Evolutionary conservation across 2,888 invertebrate genomes (phyloP).

Genomic region (Odontothrips loti): DNA sequence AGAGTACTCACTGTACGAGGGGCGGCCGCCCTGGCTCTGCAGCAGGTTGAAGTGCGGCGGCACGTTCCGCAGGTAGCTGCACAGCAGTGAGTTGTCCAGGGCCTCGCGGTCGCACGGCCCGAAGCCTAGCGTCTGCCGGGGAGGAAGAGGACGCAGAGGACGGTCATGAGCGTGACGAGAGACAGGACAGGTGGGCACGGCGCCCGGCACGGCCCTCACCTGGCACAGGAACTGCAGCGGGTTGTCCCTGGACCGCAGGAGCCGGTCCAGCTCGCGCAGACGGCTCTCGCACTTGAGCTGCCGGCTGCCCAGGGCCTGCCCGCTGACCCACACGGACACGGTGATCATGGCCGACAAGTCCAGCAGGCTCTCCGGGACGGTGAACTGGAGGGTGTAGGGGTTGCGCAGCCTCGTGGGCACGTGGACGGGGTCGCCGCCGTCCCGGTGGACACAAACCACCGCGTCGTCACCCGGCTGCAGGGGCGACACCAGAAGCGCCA

Average conservation of each 20-base stretch:
- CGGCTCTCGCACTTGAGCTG: constrained; percentile 85
- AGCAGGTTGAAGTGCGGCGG: constrained; percentile 81
- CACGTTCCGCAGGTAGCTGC: constrained; percentile 76
- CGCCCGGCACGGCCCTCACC: constrained; percentile 55
- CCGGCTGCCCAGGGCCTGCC: constrained; percentile 70
- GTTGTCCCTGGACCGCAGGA: constrained; percentile 70
- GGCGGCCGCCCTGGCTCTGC: constrained; percentile 42
- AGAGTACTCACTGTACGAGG: constrained; percentile 31
- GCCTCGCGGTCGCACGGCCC: constrained; percentile 71
- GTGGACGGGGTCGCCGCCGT: constrained; percentile 46
- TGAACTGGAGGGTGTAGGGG: constrained; percentile 78
- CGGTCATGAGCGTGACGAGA: too few relatives aligned
- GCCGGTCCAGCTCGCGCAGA: constrained; percentile 74
- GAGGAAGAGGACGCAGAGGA: constrained; percentile 42
- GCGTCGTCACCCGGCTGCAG: constrained; percentile 71
- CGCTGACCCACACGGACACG: constrained; percentile 76
- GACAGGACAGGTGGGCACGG: too few relatives aligned
- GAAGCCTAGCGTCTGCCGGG: constrained; percentile 76
- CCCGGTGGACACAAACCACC: constrained; percentile 73
- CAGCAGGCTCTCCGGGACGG: constrained; percentile 75
- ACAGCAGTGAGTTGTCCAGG: constrained; percentile 74
- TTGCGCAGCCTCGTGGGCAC: constrained; percentile 52
- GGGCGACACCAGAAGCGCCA: constrained; percentile 73
- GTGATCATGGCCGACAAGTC: constrained; percentile 79
- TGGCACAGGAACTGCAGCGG: constrained; percentile 87